These are phyloP conservation scores for Plebejus argus DNA, from an alignment of 2,888 invertebrate species.

Conservation along the genomic window DNA sequence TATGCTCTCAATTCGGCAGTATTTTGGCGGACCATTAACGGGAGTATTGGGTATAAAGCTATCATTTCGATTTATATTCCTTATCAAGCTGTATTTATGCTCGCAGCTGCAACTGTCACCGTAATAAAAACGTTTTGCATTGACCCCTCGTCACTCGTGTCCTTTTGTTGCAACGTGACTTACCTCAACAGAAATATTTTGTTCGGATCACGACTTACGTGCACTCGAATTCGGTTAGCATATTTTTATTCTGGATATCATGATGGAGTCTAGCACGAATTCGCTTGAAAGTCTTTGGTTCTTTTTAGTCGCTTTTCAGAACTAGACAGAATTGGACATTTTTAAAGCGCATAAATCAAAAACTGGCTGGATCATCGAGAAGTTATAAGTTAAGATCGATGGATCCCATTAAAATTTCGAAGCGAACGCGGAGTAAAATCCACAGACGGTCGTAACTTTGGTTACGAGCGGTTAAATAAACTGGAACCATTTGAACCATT, in stretches of 20 bases:
- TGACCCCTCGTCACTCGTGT: constrained; percentile 52
- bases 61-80: constrained; percentile 17
- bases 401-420: constrained; percentile 9
- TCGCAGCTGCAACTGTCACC: constrained; percentile 54
- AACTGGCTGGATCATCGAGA: background rate
- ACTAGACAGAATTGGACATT: background rate
- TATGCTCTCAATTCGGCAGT: background rate
- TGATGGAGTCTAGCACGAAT: constrained; percentile 14
- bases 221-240: constrained; percentile 32
- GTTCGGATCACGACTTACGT: constrained; percentile 62
- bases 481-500: constrained; percentile 70
- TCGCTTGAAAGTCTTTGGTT: background rate
- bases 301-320: background rate
- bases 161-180: constrained; percentile 67
- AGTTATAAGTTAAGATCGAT: constrained; percentile 3
- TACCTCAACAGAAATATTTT: constrained; percentile 56
- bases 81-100: constrained; percentile 23
- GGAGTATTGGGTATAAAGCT: constrained; percentile 13
- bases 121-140: constrained; percentile 59
- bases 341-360: background rate
- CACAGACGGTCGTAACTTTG: constrained; percentile 67
- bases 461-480: constrained; percentile 78
- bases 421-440: constrained; percentile 58
- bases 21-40: constrained; percentile 7
- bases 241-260: constrained; percentile 17